phyloP scores from a whole-genome alignment of 2,113 vertebrate species.

The Copsychus sechellarum region DNA sequence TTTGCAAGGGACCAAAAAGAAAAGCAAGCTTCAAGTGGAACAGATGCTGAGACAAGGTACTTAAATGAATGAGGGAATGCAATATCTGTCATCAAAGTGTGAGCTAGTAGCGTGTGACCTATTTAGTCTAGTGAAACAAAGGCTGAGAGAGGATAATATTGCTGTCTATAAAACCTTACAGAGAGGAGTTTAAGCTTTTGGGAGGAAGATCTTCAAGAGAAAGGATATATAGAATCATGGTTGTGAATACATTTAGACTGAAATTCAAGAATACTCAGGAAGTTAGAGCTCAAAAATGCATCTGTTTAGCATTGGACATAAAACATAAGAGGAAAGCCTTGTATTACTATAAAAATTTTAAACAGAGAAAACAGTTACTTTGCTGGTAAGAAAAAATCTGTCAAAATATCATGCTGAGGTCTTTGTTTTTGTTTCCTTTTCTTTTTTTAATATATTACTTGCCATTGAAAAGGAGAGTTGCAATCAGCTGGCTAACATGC shows the following conservation, averaged over 20 bases:
- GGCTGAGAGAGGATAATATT: not conserved
- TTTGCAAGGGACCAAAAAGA: not conserved
- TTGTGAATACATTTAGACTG: not conserved
- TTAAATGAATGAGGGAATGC: not conserved
- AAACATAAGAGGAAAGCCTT: not conserved
- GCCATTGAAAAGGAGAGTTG: not conserved
- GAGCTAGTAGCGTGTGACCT: not conserved
- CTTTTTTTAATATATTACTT: not conserved
- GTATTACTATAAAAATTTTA: not conserved
- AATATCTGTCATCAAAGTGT: not conserved
- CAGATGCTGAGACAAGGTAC: not conserved
- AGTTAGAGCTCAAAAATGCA: not conserved
- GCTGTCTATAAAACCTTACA: not conserved
- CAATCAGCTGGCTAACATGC: not conserved
- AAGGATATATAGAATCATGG: not conserved
- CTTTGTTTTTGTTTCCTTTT: not conserved
- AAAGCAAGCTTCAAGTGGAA: not conserved
- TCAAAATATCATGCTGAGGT: not conserved
- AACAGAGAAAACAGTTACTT: not conserved
- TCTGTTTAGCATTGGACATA: not conserved
- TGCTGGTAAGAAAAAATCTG: not conserved
- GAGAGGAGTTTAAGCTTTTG: not conserved
- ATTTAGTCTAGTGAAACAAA: not conserved
- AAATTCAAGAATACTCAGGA: not conserved
- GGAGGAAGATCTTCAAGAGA: not conserved